Evolutionary conservation across 1,140 invertebrate species (phyloP).

Genomic region (Cyphomyrmex costatus): DNA sequence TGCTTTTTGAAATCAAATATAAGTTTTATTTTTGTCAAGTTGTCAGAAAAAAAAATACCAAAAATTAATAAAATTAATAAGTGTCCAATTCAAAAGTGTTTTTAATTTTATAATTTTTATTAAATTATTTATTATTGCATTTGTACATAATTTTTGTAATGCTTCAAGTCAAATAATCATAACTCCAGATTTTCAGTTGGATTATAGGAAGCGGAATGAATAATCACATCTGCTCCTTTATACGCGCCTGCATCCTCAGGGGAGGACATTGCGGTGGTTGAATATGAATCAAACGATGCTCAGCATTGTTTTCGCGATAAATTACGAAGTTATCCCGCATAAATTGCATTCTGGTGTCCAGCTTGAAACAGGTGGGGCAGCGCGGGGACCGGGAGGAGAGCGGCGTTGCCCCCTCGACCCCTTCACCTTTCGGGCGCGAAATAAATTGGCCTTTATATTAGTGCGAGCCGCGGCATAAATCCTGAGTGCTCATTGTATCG

Average conservation of each 20-base stretch:
- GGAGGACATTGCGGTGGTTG: conserved; percentile 26
- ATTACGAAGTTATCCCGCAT: conserved; percentile 81
- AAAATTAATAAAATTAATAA: not conserved
- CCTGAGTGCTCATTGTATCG: conserved; percentile 81
- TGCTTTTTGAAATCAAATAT: too few relatives aligned
- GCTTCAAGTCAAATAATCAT: not conserved
- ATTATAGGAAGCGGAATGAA: not conserved
- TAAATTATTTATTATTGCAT: not conserved
- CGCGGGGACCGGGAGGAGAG: conserved; percentile 6
- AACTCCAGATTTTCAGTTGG: not conserved
- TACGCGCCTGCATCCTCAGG: not conserved
- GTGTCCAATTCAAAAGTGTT: not conserved
- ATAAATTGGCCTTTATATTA: conserved; percentile 84
- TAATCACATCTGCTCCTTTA: not conserved
- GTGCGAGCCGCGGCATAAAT: conserved; percentile 82
- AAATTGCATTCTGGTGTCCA: conserved; percentile 79
- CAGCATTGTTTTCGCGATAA: conserved; percentile 82
- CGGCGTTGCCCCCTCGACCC: not conserved
- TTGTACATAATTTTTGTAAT: not conserved
- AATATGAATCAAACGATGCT: conserved; percentile 71
- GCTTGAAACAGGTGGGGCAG: conserved; percentile 56
- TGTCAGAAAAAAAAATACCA: not conserved
- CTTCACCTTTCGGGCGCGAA: conserved; percentile 64
- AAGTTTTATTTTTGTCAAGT: not conserved
- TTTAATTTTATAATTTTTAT: not conserved